Percentiles rank a stretch among this genome's conserved stretches.
These are phyloP conservation scores for Umimayanthus kanabou DNA, from an alignment of 92 coral and sea anemone species.

Conservation along the genomic window DNA sequence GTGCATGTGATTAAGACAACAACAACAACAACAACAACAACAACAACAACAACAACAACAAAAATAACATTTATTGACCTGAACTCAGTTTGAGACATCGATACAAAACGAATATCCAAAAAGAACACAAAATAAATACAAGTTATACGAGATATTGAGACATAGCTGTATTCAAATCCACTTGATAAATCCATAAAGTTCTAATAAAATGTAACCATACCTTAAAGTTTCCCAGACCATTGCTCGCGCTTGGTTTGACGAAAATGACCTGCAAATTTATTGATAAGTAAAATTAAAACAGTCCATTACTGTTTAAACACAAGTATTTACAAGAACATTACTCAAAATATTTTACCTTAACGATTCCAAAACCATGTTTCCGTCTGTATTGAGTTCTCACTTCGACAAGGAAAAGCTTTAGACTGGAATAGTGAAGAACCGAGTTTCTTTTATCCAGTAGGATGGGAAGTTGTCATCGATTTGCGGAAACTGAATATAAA, in stretches of 20 bases:
- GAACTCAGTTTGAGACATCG: too few species aligned
- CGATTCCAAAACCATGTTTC: neutral
- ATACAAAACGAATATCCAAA: too few species aligned
- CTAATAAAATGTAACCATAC: neutral
- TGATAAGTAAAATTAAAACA: neutral
- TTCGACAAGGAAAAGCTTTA: neutral
- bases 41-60: too few species aligned
- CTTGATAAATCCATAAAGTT: too few species aligned
- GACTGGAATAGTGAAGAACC: neutral
- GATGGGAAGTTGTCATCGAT: neutral
- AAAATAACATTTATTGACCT: too few species aligned
- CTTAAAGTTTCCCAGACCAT: neutral
- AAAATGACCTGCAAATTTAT: neutral
- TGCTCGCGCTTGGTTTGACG: neutral
- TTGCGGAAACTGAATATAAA: neutral
- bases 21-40: too few species aligned
- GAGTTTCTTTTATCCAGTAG: neutral
- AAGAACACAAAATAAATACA: too few species aligned
- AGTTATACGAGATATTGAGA: too few species aligned
- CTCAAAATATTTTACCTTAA: neutral
- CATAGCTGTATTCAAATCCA: too few species aligned
- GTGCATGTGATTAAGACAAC: too few species aligned
- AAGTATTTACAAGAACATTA: neutral
- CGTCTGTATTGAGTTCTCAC: neutral
- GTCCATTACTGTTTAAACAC: neutral